Conservation (phyloP, 1,140 invertebrate genomes). For the Drosophila kepulauana region DNA sequence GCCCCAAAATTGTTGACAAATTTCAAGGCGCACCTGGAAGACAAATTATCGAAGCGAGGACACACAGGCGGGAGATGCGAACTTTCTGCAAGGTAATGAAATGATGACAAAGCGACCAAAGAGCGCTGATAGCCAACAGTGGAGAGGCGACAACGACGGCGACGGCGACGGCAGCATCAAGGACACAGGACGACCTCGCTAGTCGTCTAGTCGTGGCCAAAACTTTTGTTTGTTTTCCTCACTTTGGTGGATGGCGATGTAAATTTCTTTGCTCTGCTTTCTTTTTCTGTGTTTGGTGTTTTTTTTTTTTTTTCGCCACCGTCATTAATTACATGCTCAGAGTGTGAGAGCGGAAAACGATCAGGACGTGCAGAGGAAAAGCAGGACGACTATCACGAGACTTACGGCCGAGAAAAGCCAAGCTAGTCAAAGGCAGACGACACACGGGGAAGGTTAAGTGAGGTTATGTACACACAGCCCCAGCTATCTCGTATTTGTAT, state of each 20-base stretch:
- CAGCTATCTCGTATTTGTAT: constrained; percentile 47
- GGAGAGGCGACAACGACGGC: background rate
- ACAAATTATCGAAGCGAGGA: constrained; percentile 67
- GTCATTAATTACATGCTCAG: constrained; percentile 70
- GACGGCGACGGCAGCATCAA: constrained; percentile 13
- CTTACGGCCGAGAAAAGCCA: background rate
- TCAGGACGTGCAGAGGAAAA: constrained; percentile 14
- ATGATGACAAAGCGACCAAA: constrained; percentile 77
- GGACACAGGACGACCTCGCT: constrained; percentile 16
- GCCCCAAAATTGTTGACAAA: constrained; percentile 81
- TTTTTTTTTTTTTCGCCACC: constrained; percentile 27
- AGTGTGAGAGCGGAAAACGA: constrained; percentile 30
- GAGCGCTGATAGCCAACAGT: constrained; percentile 48
- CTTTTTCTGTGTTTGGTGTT: constrained; percentile 5
- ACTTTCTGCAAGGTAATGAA: constrained; percentile 79
- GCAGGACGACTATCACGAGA: background rate
- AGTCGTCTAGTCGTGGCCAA: constrained; percentile 32
- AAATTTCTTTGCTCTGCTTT: constrained; percentile 50
- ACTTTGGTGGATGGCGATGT: constrained; percentile 57
- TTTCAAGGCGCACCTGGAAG: constrained; percentile 80
- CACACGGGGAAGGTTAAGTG: constrained; percentile 47
- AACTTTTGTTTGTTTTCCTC: constrained; percentile 65
- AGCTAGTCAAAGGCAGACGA: too few relatives aligned
- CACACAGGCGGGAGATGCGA: constrained; percentile 6
- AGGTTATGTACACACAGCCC: constrained; percentile 58